These are phyloP conservation scores for Ictalurus furcatus DNA, from an alignment of 2,113 vertebrate genomes.

Conservation along the genomic window DNA sequence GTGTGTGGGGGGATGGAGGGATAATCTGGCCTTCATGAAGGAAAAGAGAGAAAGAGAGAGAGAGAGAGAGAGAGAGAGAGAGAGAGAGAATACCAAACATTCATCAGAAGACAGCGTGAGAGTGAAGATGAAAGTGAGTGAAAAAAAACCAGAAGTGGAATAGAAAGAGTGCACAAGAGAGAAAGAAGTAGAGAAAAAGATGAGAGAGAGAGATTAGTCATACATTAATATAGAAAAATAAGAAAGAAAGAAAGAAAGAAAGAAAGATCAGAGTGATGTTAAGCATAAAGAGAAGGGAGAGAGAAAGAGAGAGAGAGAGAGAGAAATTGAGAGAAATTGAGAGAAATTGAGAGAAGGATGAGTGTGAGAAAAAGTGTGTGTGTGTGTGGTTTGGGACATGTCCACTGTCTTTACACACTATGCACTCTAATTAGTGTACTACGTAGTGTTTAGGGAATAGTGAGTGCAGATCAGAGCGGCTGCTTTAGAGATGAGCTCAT, in stretches of 20 bases:
- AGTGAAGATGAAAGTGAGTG: neutral
- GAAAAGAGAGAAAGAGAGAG: neutral
- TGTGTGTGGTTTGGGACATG: slow-evolving; percentile 10
- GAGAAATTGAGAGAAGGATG: slow-evolving; percentile 38
- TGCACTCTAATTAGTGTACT: slow-evolving; percentile 11
- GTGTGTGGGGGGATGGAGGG: neutral
- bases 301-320: slow-evolving; percentile 25
- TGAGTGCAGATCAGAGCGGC: slow-evolving; percentile 5
- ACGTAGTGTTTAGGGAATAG: slow-evolving; percentile 9
- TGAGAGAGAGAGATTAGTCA: slow-evolving; percentile 4
- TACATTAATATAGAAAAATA: neutral
- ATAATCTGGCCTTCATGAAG: neutral
- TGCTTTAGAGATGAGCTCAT: slow-evolving; percentile 53
- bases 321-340: neutral
- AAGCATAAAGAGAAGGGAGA: neutral
- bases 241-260: neutral
- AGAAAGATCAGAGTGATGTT: neutral
- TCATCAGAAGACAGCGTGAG: neutral
- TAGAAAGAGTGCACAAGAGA: slow-evolving; percentile 32
- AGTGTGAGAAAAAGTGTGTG: neutral
- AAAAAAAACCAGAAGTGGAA: neutral
- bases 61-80: neutral
- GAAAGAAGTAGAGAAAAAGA: neutral
- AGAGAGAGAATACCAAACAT: neutral
- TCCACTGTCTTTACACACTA: neutral